Base-by-base conservation (phyloP, 2,888 invertebrate genomes). In the Malthinus flaveolus region DNA sequence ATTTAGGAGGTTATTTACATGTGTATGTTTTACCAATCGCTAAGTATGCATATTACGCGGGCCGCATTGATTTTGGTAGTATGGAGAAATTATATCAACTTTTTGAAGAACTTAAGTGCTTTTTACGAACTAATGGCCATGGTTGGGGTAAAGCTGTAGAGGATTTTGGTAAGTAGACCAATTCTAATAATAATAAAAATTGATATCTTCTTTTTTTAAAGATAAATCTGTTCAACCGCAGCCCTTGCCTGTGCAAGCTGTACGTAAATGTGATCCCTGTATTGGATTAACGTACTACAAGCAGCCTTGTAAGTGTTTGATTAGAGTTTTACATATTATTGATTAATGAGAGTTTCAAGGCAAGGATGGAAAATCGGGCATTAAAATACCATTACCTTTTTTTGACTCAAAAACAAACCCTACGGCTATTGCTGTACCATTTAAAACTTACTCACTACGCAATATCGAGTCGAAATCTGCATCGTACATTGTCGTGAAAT, bases 41-140 rank as follows among this genome's bases (percentile, higher is more conserved):
- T 0, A 85, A 84, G 67, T 79, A 82, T 45, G 81, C 84, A 0
- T 88, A 81, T 74, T 88, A 88, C 64, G 83, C 84, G 4, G 88
- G 88, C 0, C 80, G 81, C 8, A 76, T 87, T 1, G 79, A 83
- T 36, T 83, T 82, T 69, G 73, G 78, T 0, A 83, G 82, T 45
- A 82, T 84, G 13, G 69, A 80, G n/a, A 83, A 81, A 67, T 70
- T 87, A 1, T 81, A 81, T 59, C 76, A 82, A 39, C 78, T 86
- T 6, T 84, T 83, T 66, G 80, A 84, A 1, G 83, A 85, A 62
- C 69, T 87, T 7, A 86, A 84, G 69, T 75, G 72, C 51, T 84
- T 81, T 65, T 71, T 88, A 61, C 74, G 80, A 10, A 87, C 85
- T 0, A 81, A 85, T 62, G 88, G 87, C 0, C 73, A 73, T 11